Conservation (phyloP, 30 jellyfish, hydroid and myxozoan species). For the Chironex yamaguchii region DNA sequence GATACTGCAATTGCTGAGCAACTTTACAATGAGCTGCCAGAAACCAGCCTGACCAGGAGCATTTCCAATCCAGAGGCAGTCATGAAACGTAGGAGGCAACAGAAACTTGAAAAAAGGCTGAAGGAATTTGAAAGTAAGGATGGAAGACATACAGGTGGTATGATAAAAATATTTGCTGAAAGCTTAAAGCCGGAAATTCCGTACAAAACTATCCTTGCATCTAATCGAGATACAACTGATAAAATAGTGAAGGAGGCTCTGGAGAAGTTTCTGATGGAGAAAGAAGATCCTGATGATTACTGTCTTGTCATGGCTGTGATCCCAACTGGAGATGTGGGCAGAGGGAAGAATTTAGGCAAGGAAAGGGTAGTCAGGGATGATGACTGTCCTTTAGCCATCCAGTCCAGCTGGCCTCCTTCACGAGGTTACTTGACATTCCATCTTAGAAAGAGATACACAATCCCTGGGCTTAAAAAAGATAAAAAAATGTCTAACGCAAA, state of each 20-base stretch:
- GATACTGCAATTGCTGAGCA: slow-evolving; percentile 80
- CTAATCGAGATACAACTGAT: slow-evolving; percentile 83
- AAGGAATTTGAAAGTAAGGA: slow-evolving; percentile 77
- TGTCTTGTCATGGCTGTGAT: slow-evolving; percentile 94
- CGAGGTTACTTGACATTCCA: slow-evolving; percentile 93
- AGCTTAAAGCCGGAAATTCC: slow-evolving; percentile 96
- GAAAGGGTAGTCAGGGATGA: slow-evolving; percentile 82
- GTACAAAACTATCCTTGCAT: slow-evolving; percentile 92
- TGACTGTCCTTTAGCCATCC: slow-evolving; percentile 96
- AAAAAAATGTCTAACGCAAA: slow-evolving; percentile 34
- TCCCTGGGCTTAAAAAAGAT: slow-evolving; percentile 70
- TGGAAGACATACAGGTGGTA: slow-evolving; percentile 96
- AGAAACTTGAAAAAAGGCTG: slow-evolving; percentile 87
- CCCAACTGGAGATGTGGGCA: slow-evolving; percentile 91
- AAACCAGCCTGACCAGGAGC: slow-evolving; percentile 87
- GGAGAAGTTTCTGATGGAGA: slow-evolving; percentile 88
- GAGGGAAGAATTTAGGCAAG: slow-evolving; percentile 72
- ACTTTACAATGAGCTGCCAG: slow-evolving; percentile 87
- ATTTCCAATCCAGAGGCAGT: slow-evolving; percentile 96
- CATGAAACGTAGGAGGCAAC: slow-evolving; percentile 93
- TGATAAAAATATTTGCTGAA: slow-evolving; percentile 93
- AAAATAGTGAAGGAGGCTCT: slow-evolving; percentile 90
- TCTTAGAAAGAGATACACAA: slow-evolving; percentile 71
- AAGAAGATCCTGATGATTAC: slow-evolving; percentile 82
- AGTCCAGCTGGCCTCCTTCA: slow-evolving; percentile 97